phyloP scores from a whole-genome alignment of 2,888 invertebrate species.

The Ellobium chinense region DNA sequence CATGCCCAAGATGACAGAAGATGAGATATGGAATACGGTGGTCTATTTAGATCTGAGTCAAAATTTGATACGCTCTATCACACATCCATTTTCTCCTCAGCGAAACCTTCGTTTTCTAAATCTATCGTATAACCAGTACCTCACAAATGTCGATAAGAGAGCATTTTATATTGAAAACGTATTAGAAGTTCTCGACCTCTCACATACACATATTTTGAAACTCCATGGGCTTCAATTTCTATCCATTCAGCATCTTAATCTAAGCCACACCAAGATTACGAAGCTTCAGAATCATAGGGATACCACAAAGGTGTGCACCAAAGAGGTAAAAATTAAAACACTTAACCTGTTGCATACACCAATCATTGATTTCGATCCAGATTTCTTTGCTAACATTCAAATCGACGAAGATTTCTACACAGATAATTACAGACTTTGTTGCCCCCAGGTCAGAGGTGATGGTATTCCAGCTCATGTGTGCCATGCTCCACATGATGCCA shows the following conservation, averaged over 20 bases:
- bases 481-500: conserved; percentile 50
- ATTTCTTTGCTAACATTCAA: background rate
- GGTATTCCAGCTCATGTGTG: conserved; percentile 16
- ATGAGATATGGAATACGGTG: no score
- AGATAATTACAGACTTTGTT: conserved; percentile 12
- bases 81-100: no score
- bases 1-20: no score
- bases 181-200: conserved; percentile 22
- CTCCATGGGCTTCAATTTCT: background rate
- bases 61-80: no score
- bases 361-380: background rate
- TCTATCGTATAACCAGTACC: no score
- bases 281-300: no score
- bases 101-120: no score
- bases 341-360: conserved; percentile 6
- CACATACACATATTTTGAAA: no score
- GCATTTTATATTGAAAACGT: no score
- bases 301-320: background rate
- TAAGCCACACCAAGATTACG: background rate
- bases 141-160: no score
- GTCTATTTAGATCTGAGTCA: no score
- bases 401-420: background rate
- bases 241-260: background rate
- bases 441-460: background rate
- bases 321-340: background rate